Percentiles rank a stretch among this genome's conserved stretches.
These are phyloP conservation scores for Datnioides undecimradiatus DNA, from an alignment of 2,113 vertebrate species.

Conservation along the genomic window DNA sequence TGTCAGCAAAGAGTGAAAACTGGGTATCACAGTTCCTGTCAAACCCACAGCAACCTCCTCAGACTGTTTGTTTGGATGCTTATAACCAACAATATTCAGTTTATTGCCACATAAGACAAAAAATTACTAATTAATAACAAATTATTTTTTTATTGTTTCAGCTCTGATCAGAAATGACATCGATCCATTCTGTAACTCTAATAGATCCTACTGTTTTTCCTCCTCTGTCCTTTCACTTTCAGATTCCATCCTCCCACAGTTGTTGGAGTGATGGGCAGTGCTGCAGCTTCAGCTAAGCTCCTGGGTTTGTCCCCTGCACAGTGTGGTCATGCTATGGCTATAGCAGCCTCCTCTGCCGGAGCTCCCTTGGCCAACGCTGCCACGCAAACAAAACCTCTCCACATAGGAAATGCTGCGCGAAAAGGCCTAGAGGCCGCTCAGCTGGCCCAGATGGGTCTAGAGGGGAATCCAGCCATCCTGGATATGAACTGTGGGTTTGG, in stretches of 20 bases:
- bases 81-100: neutral
- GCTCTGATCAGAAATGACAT: too few species aligned
- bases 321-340: constrained; percentile 89
- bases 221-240: constrained; percentile 41
- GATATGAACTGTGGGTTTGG: constrained; percentile 89
- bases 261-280: constrained; percentile 93
- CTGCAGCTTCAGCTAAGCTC: constrained; percentile 91
- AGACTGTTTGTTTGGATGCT: neutral
- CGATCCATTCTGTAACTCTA: neutral
- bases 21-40: too few species aligned
- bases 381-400: constrained; percentile 94
- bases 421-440: constrained; percentile 89
- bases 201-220: neutral
- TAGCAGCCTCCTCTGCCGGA: constrained; percentile 92
- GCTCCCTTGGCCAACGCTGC: constrained; percentile 94
- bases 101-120: neutral
- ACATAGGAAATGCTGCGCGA: constrained; percentile 90
- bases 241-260: constrained; percentile 95
- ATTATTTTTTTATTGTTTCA: too few species aligned
- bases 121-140: too few species aligned
- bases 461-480: constrained; percentile 89
- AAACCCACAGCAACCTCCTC: neutral
- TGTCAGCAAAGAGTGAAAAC: neutral
- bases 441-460: constrained; percentile 88
- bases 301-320: constrained; percentile 83